phyloP scores from a whole-genome alignment of 1,140 invertebrate genomes.

The Colletes latitarsis region DNA sequence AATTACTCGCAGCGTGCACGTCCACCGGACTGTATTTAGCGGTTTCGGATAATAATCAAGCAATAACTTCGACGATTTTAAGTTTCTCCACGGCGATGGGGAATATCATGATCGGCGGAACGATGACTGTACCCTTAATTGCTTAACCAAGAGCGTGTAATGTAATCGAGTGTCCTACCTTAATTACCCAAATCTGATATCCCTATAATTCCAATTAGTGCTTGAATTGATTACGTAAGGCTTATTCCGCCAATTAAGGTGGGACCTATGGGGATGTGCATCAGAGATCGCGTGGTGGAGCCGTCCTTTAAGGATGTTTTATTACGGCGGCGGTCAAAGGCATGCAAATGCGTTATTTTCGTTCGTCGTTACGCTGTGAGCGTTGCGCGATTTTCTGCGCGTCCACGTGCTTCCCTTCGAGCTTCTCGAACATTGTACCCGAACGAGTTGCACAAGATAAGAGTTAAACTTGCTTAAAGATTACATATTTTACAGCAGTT shows the following conservation, averaged over 20 bases:
- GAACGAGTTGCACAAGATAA: background rate
- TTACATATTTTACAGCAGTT: background rate
- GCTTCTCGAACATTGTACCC: background rate
- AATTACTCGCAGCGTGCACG: constrained; percentile 43
- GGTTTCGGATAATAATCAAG: constrained; percentile 38
- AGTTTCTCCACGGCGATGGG: constrained; percentile 24
- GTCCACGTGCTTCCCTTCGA: background rate
- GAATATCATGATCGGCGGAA: background rate
- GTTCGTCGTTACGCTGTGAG: background rate
- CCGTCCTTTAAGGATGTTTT: constrained; percentile 32
- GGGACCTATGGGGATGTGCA: constrained; percentile 1
- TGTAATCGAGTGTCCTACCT: constrained; percentile 49
- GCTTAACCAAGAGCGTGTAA: constrained; percentile 43
- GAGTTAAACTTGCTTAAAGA: background rate
- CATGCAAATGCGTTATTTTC: constrained; percentile 40
- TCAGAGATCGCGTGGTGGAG: constrained; percentile 2
- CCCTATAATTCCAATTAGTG: constrained; percentile 66
- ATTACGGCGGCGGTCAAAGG: constrained; percentile 24
- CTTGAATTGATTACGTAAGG: constrained; percentile 50
- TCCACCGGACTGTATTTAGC: background rate
- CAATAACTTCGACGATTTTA: constrained; percentile 31
- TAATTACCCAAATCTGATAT: constrained; percentile 65
- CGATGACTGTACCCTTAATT: constrained; percentile 48
- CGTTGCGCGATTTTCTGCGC: background rate
- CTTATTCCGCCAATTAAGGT: constrained; percentile 52